Evolutionary conservation across 2,797 vertebrate species (phyloP).

Genomic region (Ciconia nigra): DNA sequence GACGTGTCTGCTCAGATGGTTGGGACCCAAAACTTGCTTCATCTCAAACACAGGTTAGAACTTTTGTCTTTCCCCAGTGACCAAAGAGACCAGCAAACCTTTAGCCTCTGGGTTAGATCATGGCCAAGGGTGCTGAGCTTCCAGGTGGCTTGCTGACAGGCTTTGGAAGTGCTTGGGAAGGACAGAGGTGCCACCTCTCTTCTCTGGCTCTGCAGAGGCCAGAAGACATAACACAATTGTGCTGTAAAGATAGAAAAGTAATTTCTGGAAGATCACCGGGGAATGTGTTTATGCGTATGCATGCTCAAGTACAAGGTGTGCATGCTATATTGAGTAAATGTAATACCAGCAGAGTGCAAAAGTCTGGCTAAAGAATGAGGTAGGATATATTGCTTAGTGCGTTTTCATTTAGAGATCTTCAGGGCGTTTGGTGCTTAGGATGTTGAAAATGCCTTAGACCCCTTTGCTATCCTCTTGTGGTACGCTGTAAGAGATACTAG

Average conservation of each 20-base stretch:
- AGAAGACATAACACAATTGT: neutral
- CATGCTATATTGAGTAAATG: rapidly evolving
- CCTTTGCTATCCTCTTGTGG: neutral
- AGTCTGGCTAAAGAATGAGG: neutral
- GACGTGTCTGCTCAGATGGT: neutral
- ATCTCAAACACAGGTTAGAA: neutral
- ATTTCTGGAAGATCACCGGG: neutral
- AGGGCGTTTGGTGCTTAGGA: neutral
- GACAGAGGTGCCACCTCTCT: neutral
- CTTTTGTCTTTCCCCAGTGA: neutral
- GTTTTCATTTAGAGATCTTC: neutral
- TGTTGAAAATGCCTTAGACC: neutral
- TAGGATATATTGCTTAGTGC: neutral
- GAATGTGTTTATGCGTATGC: rapidly evolving
- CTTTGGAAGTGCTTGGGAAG: neutral
- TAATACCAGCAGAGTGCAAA: neutral
- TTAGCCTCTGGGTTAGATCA: neutral
- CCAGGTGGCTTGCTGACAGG: neutral
- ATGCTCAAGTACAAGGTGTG: neutral
- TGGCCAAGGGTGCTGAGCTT: neutral
- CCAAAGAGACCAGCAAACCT: neutral
- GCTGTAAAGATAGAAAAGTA: neutral
- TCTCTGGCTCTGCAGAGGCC: neutral
- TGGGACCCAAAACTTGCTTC: neutral
- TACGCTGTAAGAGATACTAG: neutral